A percentile compares a stretch with the other conserved stretches of the same genome.
phyloP scores from a whole-genome alignment of 2,797 vertebrate species.

The Leucoraja ocellata region DNA sequence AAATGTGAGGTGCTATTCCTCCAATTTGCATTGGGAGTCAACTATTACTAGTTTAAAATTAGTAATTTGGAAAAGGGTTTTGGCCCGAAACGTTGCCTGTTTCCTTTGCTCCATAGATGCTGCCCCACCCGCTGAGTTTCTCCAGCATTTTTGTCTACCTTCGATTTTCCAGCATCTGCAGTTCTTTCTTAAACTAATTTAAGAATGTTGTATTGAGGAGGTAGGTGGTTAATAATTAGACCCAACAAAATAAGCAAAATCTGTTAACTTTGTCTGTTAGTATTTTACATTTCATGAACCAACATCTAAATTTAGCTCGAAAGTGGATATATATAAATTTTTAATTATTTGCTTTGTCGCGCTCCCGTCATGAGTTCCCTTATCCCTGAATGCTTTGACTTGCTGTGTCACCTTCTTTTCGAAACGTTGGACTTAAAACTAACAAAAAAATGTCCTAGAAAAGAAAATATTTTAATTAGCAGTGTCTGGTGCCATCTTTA shows the following conservation, averaged over 20 bases:
- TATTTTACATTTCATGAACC: not conserved
- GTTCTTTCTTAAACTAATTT: no score
- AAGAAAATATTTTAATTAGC: not conserved
- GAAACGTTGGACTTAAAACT: not conserved
- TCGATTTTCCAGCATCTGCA: no score
- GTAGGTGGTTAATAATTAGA: not conserved
- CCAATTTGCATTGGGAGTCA: no score
- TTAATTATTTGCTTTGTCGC: conserved; percentile 12
- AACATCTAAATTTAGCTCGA: conserved; percentile 27
- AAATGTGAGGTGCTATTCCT: no score
- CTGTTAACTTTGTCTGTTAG: conserved; percentile 2
- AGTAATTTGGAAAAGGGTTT: no score
- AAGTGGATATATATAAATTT: conserved; percentile 25
- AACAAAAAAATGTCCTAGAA: conserved; percentile 21
- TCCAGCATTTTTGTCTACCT: no score
- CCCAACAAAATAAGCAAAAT: not conserved
- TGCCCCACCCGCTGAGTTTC: no score
- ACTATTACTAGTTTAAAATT: no score
- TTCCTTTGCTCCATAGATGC: no score
- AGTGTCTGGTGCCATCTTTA: not conserved
- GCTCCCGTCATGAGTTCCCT: not conserved
- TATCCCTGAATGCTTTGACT: conserved; percentile 24
- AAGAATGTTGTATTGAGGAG: not conserved
- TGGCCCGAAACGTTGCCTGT: no score
- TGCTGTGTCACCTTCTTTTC: conserved; percentile 12